Base-by-base conservation (phyloP, 2,888 invertebrate species). In the Tenthredo distinguenda region DNA sequence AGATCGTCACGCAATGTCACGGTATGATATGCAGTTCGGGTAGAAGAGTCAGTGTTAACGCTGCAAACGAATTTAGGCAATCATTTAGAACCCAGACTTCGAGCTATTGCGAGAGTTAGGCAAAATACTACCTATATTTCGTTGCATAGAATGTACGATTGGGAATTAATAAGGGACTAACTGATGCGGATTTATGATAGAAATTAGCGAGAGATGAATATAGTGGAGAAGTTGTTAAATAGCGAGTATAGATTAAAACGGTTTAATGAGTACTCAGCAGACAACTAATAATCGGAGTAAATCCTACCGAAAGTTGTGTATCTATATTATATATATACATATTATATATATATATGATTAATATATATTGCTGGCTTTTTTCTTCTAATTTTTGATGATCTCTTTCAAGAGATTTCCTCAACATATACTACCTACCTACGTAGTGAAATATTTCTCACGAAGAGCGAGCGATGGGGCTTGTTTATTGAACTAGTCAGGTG, bases 401-500 rank as follows among this genome's bases (percentile, higher is more conserved):
- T 74, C 21, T 72, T 72, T 4, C 7, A 40, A 72, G 37, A n/a
- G 40, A 37, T 40, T 21, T 72, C 15, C 7, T 55, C 55, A n/a
- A 40, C n/a, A 40, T 31, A 37, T 37, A 15, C 31, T 37, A 15
- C 31, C 1, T 71, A 71, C 18, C 34, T 71, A 71, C 37, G 34
- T 47, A 55, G 77, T 55, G 34, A 55, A 55, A 50, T 77, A 55
- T 55, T 55, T 55, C 50, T 47, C 77, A 77, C 18, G 31, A 62
- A 81, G 34, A 81, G 81, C 81, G 81, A 62, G 81, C 65, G 62
- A 81, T 21, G 40, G 81, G 62, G 81, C 79, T 58, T 79, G 50
- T 85, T 85, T 72, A n/a, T 85, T 50, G 34, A 91, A 90, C 91
- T 92, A 92, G 92, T 92, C 92, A 92, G 50, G 47, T 77, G 21